Evolutionary conservation across 2,113 vertebrate genomes (phyloP), one percentile per base, ranked within the genome.

Genomic region (Bubo bubo): DNA sequence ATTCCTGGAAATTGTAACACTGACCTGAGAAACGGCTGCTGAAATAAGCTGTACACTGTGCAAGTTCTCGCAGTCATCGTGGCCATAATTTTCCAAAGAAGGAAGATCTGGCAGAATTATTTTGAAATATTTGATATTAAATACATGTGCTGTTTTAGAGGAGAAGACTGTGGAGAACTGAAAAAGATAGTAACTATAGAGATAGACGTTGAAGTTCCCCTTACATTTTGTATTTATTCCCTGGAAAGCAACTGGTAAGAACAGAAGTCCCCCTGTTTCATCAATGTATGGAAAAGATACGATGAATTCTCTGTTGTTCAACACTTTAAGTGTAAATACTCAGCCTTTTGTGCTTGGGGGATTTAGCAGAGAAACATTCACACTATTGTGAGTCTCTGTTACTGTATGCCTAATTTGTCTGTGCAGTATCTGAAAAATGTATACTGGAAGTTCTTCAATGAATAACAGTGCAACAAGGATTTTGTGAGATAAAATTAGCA

Each of bases 1-100:
- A 92, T 77, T 90, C 91, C 91, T 96, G 93, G 68, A 82, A 97
- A 90, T 64, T 86, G 49, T 41, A 95, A 91, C 75, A 73, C 67
- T 77, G 79, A 77, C 50, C 58, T 41, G 77, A 26, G 28, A 95
- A 97, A 95, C 6, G 16, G 82, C 27, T 95, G 39, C 6, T 93
- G 95, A 96, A 98, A 96, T 83, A 91, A 95, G 64, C 86, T 93
- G 34, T 59, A 32, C 59, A 50, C 75, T 88, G n/a, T 27, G 32
- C 9, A 53, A 96, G 59, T 83, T 95, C 70, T 86, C 62, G 9
- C 56, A 96, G 55, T 26, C 64, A 86, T 22, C 18, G 14, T 4
- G 12, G 60, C 35, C 32, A 28, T 82, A 84, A 93, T 56, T 91
- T 75, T 93, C 64, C 72, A 52, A 71, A 94, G 79, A 35, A 96